A percentile compares a stretch with the other conserved stretches of the same genome.
These are phyloP conservation scores for Peromyscus aztecus DNA, from an alignment of 2,797 vertebrate genomes.

Conservation along the genomic window DNA sequence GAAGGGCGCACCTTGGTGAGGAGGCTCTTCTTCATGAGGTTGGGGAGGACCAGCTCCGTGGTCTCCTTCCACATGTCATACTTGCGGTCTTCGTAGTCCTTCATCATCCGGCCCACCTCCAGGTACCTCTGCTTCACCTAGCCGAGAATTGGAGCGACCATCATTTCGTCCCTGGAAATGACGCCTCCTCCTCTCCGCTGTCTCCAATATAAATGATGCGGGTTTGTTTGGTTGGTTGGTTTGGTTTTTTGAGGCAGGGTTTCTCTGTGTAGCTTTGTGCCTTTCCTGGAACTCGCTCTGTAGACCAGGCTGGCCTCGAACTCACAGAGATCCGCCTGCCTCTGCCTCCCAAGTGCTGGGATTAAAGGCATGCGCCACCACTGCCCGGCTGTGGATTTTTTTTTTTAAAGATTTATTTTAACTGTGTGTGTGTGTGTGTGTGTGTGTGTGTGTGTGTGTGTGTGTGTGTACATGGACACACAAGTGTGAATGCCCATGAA, in stretches of 20 bases:
- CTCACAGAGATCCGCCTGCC: too few species aligned
- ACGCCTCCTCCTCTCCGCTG: neutral
- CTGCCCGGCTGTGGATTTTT: too few species aligned
- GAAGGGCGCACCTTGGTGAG: slow-evolving; percentile 84
- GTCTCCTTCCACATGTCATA: slow-evolving; percentile 89
- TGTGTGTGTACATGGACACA: neutral
- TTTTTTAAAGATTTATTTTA: neutral
- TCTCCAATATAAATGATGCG: neutral
- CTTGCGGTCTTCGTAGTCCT: slow-evolving; percentile 90
- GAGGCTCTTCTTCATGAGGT: slow-evolving; percentile 91
- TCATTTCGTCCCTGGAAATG: neutral
- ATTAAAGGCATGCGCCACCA: too few species aligned
- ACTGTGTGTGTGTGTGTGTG: too few species aligned
- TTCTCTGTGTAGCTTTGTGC: too few species aligned
- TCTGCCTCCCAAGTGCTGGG: too few species aligned
- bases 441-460: too few species aligned
- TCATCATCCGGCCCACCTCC: slow-evolving; percentile 89
- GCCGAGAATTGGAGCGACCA: neutral
- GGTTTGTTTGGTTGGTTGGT: neutral
- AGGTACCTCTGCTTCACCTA: slow-evolving; percentile 92
- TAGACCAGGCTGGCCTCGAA: too few species aligned
- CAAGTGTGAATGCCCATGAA: neutral
- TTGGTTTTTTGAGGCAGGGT: too few species aligned
- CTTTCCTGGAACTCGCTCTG: too few species aligned
- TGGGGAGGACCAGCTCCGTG: slow-evolving; percentile 87